A percentile compares a stretch with the other conserved stretches of the same genome.
Evolutionary conservation across 2,888 invertebrate genomes (phyloP).

Genomic region (Apodemia mormo): DNA sequence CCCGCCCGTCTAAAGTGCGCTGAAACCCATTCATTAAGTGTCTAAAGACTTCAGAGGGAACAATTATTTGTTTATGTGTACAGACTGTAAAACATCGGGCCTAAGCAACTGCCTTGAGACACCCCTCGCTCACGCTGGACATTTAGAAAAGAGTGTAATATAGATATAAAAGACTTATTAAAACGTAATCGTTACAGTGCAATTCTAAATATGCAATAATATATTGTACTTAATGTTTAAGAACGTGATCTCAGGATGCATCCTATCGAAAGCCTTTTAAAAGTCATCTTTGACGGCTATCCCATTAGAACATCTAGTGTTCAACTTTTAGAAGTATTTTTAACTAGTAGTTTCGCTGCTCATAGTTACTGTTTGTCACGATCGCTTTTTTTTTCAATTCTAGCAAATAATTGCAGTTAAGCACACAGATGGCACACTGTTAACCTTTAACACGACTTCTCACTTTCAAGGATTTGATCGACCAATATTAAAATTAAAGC

Average conservation of each 20-base stretch:
- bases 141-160: slow-evolving; percentile 63
- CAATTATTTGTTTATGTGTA: slow-evolving; percentile 44
- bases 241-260: slow-evolving; percentile 79
- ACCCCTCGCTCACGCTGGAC: slow-evolving; percentile 58
- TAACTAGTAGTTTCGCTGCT: slow-evolving; percentile 69
- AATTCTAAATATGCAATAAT: slow-evolving; percentile 79
- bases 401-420: slow-evolving; percentile 60
- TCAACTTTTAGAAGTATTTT: slow-evolving; percentile 63
- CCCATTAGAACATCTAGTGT: slow-evolving; percentile 64
- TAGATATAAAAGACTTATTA: slow-evolving; percentile 52
- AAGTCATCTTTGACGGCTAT: slow-evolving; percentile 65
- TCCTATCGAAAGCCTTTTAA: slow-evolving; percentile 74
- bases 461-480: slow-evolving; percentile 71
- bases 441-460: slow-evolving; percentile 65
- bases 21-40: slow-evolving; percentile 38
- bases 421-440: slow-evolving; percentile 69
- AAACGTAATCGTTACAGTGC: slow-evolving; percentile 71
- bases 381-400: slow-evolving; percentile 60
- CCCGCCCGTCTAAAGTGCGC: slow-evolving; percentile 67
- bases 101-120: slow-evolving; percentile 60
- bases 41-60: slow-evolving; percentile 42
- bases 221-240: slow-evolving; percentile 78
- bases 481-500: slow-evolving; percentile 64
- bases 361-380: slow-evolving; percentile 62
- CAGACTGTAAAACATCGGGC: slow-evolving; percentile 48